phyloP scores from a whole-genome alignment of 2,797 vertebrate genomes.

The Pangasius krempfi region DNA sequence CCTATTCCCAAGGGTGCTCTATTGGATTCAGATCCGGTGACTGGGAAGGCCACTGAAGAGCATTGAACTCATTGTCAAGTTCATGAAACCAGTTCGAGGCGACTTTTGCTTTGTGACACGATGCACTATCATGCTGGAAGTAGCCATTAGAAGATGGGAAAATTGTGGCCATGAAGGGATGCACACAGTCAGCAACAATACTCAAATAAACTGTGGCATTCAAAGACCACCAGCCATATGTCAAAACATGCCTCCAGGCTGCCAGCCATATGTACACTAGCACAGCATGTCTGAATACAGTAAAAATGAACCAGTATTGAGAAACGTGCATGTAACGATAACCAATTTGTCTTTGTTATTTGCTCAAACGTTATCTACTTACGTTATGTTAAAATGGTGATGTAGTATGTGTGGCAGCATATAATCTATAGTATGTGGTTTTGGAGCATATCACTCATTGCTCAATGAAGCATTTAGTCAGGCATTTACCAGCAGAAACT shows the following conservation, averaged over 20 bases:
- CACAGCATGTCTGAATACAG: not conserved
- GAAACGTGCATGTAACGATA: not conserved
- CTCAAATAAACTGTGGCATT: too few relatives aligned
- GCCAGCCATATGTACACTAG: not conserved
- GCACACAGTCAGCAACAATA: too few relatives aligned
- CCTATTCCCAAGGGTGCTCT: too few relatives aligned
- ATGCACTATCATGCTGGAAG: too few relatives aligned
- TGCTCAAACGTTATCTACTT: not conserved
- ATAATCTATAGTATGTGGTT: constrained; percentile 1
- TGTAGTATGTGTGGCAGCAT: not conserved
- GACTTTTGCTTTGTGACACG: too few relatives aligned
- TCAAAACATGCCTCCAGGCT: not conserved
- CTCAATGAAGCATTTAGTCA: not conserved
- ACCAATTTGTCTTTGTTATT: not conserved
- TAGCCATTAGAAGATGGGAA: too few relatives aligned
- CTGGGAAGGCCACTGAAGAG: too few relatives aligned
- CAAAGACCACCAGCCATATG: not conserved
- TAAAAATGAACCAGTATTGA: too few relatives aligned
- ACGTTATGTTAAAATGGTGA: not conserved
- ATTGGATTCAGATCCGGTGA: too few relatives aligned
- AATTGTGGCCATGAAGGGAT: too few relatives aligned
- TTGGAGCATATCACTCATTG: not conserved
- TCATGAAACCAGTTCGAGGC: too few relatives aligned
- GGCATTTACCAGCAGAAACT: not conserved
- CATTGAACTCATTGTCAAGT: too few relatives aligned